Evolutionary conservation across 2,888 invertebrate species (phyloP).

Genomic region (Blastobasis adustella): DNA sequence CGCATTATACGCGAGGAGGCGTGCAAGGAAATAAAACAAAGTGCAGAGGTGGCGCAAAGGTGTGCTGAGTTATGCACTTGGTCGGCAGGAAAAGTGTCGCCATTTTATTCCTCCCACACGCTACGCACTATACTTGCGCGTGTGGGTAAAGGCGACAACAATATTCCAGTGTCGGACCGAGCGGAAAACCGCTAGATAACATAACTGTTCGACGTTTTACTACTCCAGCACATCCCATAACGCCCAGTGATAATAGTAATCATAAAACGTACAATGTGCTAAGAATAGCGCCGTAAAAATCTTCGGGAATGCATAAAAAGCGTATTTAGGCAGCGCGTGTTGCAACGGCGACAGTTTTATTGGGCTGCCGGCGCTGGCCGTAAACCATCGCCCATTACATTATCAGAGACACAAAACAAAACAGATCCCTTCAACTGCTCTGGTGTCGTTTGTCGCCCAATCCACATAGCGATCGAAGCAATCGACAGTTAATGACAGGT

Average conservation of each 20-base stretch:
- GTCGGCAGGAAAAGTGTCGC: constrained; percentile 29
- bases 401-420: no score
- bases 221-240: constrained; percentile 54
- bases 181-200: constrained; percentile 52
- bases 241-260: constrained; percentile 47
- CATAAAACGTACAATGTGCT: constrained; percentile 44
- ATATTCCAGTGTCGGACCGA: constrained; percentile 6
- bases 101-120: constrained; percentile 38
- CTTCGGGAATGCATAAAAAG: constrained; percentile 34
- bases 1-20: constrained; percentile 55
- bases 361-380: constrained; percentile 6
- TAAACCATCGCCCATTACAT: no score
- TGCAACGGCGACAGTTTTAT: constrained; percentile 55
- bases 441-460: no score
- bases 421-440: no score
- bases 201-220: constrained; percentile 51
- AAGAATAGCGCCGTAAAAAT: constrained; percentile 44
- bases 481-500: no score
- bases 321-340: constrained; percentile 39
- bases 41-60: constrained; percentile 59
- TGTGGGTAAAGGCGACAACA: background rate
- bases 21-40: constrained; percentile 64
- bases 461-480: no score
- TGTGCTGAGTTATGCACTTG: constrained; percentile 41
- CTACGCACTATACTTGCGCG: constrained; percentile 5